A percentile compares a stretch with the other conserved stretches of the same genome.
Evolutionary conservation across 2,797 vertebrate species (phyloP).

Genomic region (Malurus leucopterus): DNA sequence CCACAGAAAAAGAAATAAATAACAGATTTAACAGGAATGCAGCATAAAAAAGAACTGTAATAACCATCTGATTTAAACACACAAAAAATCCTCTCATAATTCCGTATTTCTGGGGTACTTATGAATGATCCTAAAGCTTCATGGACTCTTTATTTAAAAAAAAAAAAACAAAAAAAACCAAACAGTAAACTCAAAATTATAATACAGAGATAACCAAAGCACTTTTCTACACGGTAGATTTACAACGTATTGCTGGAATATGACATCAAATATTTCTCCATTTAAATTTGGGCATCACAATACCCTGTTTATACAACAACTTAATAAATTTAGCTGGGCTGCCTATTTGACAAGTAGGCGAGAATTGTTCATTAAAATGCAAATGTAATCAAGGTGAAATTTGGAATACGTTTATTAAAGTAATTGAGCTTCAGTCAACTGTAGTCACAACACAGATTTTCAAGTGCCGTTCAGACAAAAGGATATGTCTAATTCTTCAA

Average conservation of each 20-base stretch:
- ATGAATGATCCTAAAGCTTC: background rate
- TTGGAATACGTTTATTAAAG: constrained; percentile 79
- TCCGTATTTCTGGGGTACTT: background rate
- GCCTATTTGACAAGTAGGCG: constrained; percentile 73
- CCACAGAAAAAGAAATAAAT: background rate
- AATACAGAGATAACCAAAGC: background rate
- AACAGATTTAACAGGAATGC: background rate
- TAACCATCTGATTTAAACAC: background rate
- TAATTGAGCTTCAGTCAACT: constrained; percentile 78
- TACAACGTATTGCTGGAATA: background rate
- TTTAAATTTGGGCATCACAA: constrained; percentile 44
- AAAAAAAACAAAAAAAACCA: no score
- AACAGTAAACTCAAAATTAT: background rate
- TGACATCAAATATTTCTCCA: constrained; percentile 46
- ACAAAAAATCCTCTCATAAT: background rate
- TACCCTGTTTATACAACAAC: constrained; percentile 53
- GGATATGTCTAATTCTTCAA: constrained; percentile 34
- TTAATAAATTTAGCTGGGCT: constrained; percentile 67
- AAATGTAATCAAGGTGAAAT: constrained; percentile 77
- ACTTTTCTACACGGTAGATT: background rate
- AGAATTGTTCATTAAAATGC: constrained; percentile 74
- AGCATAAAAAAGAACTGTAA: background rate
- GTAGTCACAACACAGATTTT: constrained; percentile 75
- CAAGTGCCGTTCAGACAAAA: constrained; percentile 65
- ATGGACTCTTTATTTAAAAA: background rate